Conservation (phyloP, 2,888 invertebrate genomes). For the Criorhina ranunculi region DNA sequence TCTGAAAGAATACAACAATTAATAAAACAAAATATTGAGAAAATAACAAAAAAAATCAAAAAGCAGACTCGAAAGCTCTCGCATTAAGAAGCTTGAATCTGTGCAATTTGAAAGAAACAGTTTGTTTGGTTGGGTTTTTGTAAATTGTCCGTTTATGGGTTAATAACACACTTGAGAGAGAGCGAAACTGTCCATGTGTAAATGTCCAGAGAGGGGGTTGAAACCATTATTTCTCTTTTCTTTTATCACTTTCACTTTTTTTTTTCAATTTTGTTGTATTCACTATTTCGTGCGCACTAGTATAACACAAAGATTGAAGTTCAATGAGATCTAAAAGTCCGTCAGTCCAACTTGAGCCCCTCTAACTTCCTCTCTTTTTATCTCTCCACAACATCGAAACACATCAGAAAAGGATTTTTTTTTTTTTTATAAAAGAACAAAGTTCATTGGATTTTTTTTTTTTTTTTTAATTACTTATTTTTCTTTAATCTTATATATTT, state of each 20-base stretch:
- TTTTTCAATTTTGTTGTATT: constrained; percentile 39
- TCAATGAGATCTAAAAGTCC: constrained; percentile 61
- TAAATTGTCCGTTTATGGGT: constrained; percentile 67
- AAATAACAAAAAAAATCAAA: constrained; percentile 39
- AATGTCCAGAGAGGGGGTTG: constrained; percentile 74
- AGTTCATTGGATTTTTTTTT: constrained; percentile 60
- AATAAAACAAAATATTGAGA: constrained; percentile 53
- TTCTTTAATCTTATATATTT: constrained; percentile 73
- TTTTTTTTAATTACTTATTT: constrained; percentile 64
- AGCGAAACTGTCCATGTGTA: constrained; percentile 69
- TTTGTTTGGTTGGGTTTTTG: constrained; percentile 36
- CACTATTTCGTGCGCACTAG: constrained; percentile 58
- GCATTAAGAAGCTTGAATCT: constrained; percentile 62
- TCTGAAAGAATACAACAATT: constrained; percentile 76
- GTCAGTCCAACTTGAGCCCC: constrained; percentile 71
- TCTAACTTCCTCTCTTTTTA: constrained; percentile 53
- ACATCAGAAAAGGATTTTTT: constrained; percentile 41
- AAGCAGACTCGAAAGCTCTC: constrained; percentile 68
- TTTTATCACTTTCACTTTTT: constrained; percentile 67
- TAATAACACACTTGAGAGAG: constrained; percentile 69
- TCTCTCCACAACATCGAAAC: constrained; percentile 67
- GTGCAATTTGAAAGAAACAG: constrained; percentile 45
- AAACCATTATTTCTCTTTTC: constrained; percentile 26
- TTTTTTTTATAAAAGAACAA: constrained; percentile 63
- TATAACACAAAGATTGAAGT: constrained; percentile 46